Evolutionary conservation across 2,888 invertebrate genomes (phyloP).

Genomic region (Dasysyrphus tricinctus): DNA sequence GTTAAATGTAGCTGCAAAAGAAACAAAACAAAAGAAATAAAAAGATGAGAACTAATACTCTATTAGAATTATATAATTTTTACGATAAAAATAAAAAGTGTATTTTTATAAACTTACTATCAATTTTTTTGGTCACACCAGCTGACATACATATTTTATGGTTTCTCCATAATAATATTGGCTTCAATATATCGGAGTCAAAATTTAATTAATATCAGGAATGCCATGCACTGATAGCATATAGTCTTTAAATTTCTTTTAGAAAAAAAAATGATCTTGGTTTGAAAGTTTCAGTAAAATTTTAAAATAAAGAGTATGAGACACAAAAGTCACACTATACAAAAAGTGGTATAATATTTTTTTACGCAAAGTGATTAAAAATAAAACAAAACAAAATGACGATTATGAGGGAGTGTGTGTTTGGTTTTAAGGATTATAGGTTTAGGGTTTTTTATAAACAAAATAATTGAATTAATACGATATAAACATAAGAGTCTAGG

Average conservation of each 20-base stretch:
- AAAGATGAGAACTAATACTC: conserved; percentile 30
- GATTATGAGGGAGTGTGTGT: conserved; percentile 35
- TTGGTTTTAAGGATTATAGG: conserved; percentile 69
- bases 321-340: conserved; percentile 34
- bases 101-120: conserved; percentile 59
- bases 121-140: conserved; percentile 15
- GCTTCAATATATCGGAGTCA: conserved; percentile 18
- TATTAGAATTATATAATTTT: conserved; percentile 68
- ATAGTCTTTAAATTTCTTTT: neutral
- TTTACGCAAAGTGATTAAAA: conserved; percentile 59
- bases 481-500: conserved; percentile 65
- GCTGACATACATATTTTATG: conserved; percentile 21
- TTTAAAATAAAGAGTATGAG: conserved; percentile 23
- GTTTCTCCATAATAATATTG: conserved; percentile 16
- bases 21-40: conserved; percentile 38
- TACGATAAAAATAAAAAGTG: conserved; percentile 26
- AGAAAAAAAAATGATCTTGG: conserved; percentile 19
- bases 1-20: conserved; percentile 36
- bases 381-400: neutral
- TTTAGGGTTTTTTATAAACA: conserved; percentile 69
- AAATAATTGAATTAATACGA: conserved; percentile 67
- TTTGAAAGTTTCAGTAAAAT: conserved; percentile 34
- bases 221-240: conserved; percentile 46
- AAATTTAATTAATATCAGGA: conserved; percentile 15
- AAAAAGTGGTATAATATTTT: conserved; percentile 59